A percentile compares a stretch with the other conserved stretches of the same genome.
These are phyloP conservation scores for Conistra vaccinii DNA, from an alignment of 2,888 invertebrate genomes.

Conservation along the genomic window DNA sequence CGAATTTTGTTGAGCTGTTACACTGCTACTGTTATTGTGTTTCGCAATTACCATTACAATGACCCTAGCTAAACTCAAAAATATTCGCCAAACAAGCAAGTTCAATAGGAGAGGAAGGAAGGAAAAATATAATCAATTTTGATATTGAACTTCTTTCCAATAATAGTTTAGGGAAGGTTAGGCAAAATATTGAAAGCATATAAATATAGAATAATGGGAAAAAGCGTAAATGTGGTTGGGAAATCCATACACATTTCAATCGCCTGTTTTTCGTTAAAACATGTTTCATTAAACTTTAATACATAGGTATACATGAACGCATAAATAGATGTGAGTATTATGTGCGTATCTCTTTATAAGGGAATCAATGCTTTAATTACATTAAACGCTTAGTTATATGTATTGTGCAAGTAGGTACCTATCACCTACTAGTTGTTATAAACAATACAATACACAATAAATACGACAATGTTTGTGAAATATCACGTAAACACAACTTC, in stretches of 20 bases:
- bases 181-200: slow-evolving; percentile 1
- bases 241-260: slow-evolving; percentile 40
- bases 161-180: not conserved
- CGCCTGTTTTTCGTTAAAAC: slow-evolving; percentile 31
- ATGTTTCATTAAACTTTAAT: slow-evolving; percentile 34
- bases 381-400: slow-evolving; percentile 37
- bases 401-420: slow-evolving; percentile 44
- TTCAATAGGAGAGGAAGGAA: not conserved
- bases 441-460: slow-evolving; percentile 44
- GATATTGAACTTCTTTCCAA: not conserved
- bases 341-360: slow-evolving; percentile 38
- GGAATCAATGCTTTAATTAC: slow-evolving; percentile 48
- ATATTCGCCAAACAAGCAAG: not conserved
- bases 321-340: slow-evolving; percentile 16
- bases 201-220: slow-evolving; percentile 12
- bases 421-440: slow-evolving; percentile 30
- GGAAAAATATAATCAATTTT: slow-evolving; percentile 1
- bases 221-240: slow-evolving; percentile 19
- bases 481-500: slow-evolving; percentile 41
- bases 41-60: too few species aligned
- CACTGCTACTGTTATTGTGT: too few species aligned
- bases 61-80: not conserved
- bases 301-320: not conserved
- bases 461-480: slow-evolving; percentile 46
- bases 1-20: too few species aligned